These are phyloP conservation scores for Pipistrellus nathusii DNA, from an alignment of 2,797 vertebrate genomes.

Conservation along the genomic window DNA sequence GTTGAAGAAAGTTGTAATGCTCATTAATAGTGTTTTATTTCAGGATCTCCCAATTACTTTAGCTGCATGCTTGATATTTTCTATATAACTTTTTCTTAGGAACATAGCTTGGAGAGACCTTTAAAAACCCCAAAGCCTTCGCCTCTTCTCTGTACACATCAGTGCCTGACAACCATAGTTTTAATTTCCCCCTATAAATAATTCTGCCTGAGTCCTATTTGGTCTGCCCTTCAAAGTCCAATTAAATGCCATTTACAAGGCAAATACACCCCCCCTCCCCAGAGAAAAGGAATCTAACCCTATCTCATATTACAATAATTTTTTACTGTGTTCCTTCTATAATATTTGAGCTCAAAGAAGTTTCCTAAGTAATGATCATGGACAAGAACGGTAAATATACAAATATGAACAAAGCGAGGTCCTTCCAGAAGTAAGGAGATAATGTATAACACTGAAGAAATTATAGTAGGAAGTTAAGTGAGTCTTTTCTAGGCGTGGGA, in stretches of 20 bases:
- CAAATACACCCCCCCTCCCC: not conserved
- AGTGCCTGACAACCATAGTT: not conserved
- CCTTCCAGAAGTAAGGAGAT: not conserved
- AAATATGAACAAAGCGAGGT: not conserved
- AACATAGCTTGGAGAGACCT: not conserved
- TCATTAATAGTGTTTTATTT: slow-evolving; percentile 69
- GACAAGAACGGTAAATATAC: not conserved
- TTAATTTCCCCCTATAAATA: slow-evolving; percentile 40
- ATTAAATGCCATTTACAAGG: slow-evolving; percentile 40
- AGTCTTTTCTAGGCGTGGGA: not conserved
- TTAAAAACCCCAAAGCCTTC: not conserved
- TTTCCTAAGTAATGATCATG: slow-evolving; percentile 4
- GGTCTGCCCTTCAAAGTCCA: not conserved
- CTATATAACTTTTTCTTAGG: slow-evolving; percentile 47
- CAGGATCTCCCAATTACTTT: slow-evolving; percentile 53
- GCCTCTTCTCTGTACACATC: not conserved
- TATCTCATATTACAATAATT: not conserved
- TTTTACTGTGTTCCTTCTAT: slow-evolving; percentile 41
- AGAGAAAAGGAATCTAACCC: slow-evolving; percentile 2
- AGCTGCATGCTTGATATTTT: slow-evolving; percentile 35
- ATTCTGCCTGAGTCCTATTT: not conserved
- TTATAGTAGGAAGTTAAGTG: not conserved
- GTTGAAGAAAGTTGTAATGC: slow-evolving; percentile 50
- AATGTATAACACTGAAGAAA: not conserved
- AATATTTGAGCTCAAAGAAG: slow-evolving; percentile 26